A percentile compares a stretch with the other conserved stretches of the same genome.
phyloP scores from a whole-genome alignment of 2,888 invertebrate species.

The Suillia variegata region DNA sequence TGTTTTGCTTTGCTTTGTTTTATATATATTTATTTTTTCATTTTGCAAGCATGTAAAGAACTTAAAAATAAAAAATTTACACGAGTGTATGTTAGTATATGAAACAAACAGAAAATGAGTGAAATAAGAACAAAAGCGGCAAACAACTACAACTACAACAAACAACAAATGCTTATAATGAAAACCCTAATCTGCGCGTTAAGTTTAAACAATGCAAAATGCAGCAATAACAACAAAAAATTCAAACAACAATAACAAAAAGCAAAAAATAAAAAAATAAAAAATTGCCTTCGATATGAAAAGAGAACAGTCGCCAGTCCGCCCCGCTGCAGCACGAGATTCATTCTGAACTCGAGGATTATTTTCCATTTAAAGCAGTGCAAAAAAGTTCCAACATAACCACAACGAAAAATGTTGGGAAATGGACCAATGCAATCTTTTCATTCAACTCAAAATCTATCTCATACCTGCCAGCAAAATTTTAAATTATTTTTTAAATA shows the following conservation, averaged over 20 bases:
- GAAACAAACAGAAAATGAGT: not conserved
- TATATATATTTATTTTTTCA: not conserved
- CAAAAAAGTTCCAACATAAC: no score
- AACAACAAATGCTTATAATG: not conserved
- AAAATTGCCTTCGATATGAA: not conserved
- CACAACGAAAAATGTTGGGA: no score
- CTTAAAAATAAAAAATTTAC: not conserved
- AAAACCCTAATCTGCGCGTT: conserved; percentile 1
- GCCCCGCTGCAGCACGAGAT: not conserved
- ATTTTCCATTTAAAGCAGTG: no score
- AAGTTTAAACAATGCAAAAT: not conserved
- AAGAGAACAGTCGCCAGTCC: not conserved
- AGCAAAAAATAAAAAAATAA: no score
- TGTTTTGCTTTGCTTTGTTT: conserved; percentile 1
- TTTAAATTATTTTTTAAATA: no score
- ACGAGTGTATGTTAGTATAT: not conserved
- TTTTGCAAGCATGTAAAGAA: no score
- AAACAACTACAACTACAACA: not conserved
- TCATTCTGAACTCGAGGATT: not conserved
- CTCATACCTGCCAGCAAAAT: no score
- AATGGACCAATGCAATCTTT: no score
- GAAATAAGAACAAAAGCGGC: not conserved
- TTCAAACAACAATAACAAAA: not conserved
- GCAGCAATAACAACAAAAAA: no score
- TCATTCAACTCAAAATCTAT: no score